phyloP scores from a whole-genome alignment of 2,797 vertebrate genomes.

The Hafferia zeledoni region DNA sequence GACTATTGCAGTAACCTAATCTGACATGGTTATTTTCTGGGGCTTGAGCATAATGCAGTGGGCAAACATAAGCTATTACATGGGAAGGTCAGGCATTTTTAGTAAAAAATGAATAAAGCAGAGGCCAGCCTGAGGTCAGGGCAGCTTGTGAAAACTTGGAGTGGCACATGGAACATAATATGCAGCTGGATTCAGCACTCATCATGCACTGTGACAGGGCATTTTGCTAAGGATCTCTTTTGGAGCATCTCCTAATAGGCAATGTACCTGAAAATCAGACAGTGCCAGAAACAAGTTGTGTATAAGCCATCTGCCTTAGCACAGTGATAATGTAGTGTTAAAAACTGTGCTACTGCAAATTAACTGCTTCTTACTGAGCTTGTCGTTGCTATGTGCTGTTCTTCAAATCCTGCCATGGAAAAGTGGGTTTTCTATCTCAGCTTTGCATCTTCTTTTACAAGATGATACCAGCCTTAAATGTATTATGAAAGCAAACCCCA shows the following conservation, averaged over 20 bases:
- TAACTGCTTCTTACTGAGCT: not conserved
- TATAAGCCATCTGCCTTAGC: conserved; percentile 24
- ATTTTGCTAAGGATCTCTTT: not conserved
- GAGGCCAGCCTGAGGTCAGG: not conserved
- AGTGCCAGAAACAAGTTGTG: conserved; percentile 32
- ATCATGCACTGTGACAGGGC: not conserved
- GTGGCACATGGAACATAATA: not conserved
- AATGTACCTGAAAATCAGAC: conserved; percentile 27
- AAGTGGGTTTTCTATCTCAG: not conserved
- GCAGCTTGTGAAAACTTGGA: not conserved
- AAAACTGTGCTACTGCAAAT: not conserved
- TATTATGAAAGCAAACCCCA: not conserved
- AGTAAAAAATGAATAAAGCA: not conserved
- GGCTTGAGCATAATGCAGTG: not conserved
- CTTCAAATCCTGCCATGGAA: not conserved
- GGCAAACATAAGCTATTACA: not conserved
- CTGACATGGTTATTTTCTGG: not conserved
- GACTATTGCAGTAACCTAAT: not conserved
- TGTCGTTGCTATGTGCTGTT: not conserved
- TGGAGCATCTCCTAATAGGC: not conserved
- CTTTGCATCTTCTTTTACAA: not conserved
- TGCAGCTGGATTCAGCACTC: not conserved
- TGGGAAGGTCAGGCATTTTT: not conserved
- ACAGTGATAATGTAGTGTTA: not conserved
- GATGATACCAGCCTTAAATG: not conserved